These are phyloP conservation scores for Rotaria magnacalcarata DNA, from an alignment of 2,888 invertebrate species.

Conservation along the genomic window DNA sequence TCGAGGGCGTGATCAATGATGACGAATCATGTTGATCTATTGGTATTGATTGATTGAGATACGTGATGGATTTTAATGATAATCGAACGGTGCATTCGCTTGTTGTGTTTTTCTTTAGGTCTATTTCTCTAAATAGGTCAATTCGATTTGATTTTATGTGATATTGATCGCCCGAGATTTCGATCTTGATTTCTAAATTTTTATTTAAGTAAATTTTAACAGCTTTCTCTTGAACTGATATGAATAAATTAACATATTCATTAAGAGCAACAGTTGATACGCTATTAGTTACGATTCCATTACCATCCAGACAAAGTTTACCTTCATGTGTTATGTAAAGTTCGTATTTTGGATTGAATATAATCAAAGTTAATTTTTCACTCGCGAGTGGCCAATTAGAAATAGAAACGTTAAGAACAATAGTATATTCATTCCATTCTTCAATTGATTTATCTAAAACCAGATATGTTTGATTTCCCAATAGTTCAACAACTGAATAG, in stretches of 20 bases:
- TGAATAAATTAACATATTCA: background rate
- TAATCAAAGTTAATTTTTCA: background rate
- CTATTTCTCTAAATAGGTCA: background rate
- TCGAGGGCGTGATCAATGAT: background rate
- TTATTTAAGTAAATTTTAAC: background rate
- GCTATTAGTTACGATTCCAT: background rate
- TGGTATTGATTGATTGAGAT: background rate
- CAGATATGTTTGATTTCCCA: background rate
- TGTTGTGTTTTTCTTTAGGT: background rate
- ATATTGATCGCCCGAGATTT: background rate
- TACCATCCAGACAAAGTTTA: background rate
- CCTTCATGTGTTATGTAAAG: background rate
- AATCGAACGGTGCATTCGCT: background rate
- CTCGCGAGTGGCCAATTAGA: background rate
- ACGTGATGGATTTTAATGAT: background rate
- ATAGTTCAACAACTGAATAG: background rate
- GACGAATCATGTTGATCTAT: background rate
- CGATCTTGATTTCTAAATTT: background rate
- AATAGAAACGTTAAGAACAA: background rate
- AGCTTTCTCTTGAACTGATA: background rate
- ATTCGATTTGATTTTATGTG: background rate
- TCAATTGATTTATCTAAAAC: background rate
- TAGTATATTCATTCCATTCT: background rate
- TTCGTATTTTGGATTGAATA: background rate
- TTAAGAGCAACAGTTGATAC: background rate